Base-by-base conservation (phyloP, 2,797 vertebrate species). In the Chelon labrosus region DNA sequence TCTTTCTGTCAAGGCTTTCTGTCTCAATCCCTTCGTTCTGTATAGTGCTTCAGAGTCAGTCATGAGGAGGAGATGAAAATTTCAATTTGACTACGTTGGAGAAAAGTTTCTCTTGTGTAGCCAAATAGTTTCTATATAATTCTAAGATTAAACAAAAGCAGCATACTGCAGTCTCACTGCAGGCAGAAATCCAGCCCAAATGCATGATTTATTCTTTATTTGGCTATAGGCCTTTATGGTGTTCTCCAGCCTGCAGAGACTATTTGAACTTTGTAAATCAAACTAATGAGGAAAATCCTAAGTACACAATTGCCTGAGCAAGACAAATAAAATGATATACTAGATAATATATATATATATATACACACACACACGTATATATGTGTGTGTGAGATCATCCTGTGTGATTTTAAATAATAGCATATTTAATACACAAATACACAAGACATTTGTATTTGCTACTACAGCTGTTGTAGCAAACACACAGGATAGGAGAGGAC, bases 401-500 rank as follows among this genome's bases (percentile, higher is more conserved):
- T 61, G 56, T 39, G 57, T 42, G 65, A 76, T 49, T 41, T 61
- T 69, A 57, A 79, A 77, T 67, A 84, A 79, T 61, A 47, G 76
- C 63, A 77, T 41, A 55, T 31, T 52, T 61, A 65, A 85, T 17
- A 86, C 57, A 81, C 47, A 86, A 65, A 87, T 44, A 63, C 39
- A 35, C 42, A 68, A 0, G 38, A 79, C 61, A 68, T 20, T 63
- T 81, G 74, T n/a, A 14, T 91, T 91, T 91, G 86, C 73, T 55
- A 81, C 70, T 46, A 65, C 62, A 59, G 70, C 70, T 78, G 78
- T 57, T 52, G 80, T 52, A 79, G 77, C 89, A 92, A 93, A 91
- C 80, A 85, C 88, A 89, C 74, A 39, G 88, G 90, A 91, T 80
- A 85, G 75, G 83, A 88, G 85, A 85, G 81, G 89, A 89, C 79